Conservation (phyloP, 2,888 invertebrate species). For the Acanthosepion pharaonis region DNA sequence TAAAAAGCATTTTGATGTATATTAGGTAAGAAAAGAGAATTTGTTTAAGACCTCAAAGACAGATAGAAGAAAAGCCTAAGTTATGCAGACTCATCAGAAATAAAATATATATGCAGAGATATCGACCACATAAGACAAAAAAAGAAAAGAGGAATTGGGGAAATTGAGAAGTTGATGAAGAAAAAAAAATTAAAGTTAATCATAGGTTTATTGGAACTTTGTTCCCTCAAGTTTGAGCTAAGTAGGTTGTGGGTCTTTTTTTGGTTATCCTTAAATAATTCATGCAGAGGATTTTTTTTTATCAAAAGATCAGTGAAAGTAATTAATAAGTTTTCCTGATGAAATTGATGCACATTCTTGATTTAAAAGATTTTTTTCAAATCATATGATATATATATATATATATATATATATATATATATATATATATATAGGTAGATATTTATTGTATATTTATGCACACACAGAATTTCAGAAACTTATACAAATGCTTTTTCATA, state of each 20-base stretch:
- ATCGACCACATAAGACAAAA: not conserved
- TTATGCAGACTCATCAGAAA: not conserved
- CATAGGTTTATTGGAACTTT: slow-evolving; percentile 33
- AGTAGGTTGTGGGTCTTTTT: not conserved
- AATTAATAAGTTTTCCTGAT: slow-evolving; percentile 33
- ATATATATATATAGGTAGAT: not conserved
- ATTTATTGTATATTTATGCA: not conserved
- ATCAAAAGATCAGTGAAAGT: not conserved
- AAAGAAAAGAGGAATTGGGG: not conserved
- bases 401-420: not conserved
- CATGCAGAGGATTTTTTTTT: not conserved
- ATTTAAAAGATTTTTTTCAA: not conserved
- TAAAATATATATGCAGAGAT: too few relatives aligned
- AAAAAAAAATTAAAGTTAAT: not conserved
- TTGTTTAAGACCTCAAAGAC: too few relatives aligned
- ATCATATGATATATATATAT: not conserved
- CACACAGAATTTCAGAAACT: not conserved
- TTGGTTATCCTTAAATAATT: not conserved
- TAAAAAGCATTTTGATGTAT: not conserved
- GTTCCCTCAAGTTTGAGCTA: not conserved
- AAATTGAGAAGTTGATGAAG: not conserved
- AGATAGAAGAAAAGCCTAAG: not conserved
- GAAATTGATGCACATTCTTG: not conserved
- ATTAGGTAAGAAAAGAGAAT: not conserved
- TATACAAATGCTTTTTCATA: not conserved